Evolutionary conservation across 2,113 vertebrate species (phyloP), one percentile per base, ranked within the genome.

Genomic region (Notarius lentiginosus): DNA sequence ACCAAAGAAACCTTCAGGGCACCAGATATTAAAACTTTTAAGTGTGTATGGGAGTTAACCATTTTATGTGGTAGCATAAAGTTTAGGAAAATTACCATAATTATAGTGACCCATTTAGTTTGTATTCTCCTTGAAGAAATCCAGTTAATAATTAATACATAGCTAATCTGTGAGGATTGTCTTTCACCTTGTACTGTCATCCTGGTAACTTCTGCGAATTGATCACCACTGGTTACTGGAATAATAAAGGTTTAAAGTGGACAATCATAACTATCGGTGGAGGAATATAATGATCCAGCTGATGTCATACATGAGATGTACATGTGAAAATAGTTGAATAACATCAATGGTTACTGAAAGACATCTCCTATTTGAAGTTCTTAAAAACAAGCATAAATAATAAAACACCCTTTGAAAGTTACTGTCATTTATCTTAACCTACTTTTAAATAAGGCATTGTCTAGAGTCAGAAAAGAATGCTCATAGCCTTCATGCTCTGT

Each of bases 131-230:
- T 15, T 84, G 53, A 86, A 68, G 84, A 82, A 89, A 89, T 90
- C 82, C 79, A 60, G 84, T 81, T 84, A 90, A 87, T 61, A 81
- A 96, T 93, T 96, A 90, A 95, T 94, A 96, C 95, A 93, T 86
- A 96, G 86, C 60, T 51, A 65, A 90, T 34, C 73, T 68, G 92
- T 92, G 88, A 63, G 7, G 7, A 8, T 91, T 92, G 7, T 93
- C 94, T 92, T 93, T 89, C 60, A 84, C 53, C 10, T 84, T 72
- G n/a, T 89, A 3, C 41, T 51, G 41, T 79, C 27, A 91, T 93
- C 92, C 91, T 89, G 85, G 89, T 94, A 94, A 89, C 91, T 89
- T 87, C 68, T 87, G 63, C 53, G 73, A 73, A 87, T 66, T 56
- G 24, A 81, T 30, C 66, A 79, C 24, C 34, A 30, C 18, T 79